Evolutionary conservation across 2,797 vertebrate genomes (phyloP).

Genomic region (Chloroceryle amazona): DNA sequence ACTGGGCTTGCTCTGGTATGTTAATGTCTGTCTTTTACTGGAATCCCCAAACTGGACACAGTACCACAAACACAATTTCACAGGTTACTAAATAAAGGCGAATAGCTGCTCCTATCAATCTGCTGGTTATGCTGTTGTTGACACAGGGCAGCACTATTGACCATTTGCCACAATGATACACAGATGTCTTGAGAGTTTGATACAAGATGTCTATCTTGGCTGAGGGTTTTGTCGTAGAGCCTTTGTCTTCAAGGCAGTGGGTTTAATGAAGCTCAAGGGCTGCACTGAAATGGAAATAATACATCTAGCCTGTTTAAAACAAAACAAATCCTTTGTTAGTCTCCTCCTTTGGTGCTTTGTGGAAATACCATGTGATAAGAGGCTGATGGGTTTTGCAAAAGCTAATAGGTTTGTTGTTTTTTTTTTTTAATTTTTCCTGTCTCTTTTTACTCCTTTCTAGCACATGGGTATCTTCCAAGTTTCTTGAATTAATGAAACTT

Average conservation of each 20-base stretch:
- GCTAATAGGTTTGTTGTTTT: no score
- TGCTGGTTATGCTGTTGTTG: not conserved
- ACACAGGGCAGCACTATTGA: not conserved
- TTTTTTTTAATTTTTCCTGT: not conserved
- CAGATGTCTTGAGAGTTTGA: no score
- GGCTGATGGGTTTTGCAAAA: not conserved
- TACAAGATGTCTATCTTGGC: not conserved
- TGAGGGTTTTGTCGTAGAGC: not conserved
- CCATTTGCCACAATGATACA: not conserved
- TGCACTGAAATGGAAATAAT: not conserved
- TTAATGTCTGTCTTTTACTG: not conserved
- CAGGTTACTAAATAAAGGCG: not conserved
- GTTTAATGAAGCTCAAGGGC: not conserved
- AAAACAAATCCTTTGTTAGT: not conserved
- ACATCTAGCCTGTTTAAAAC: not conserved
- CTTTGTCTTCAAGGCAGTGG: not conserved
- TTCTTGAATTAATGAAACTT: not conserved
- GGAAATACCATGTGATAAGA: not conserved
- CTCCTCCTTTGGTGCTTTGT: not conserved
- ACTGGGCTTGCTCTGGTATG: not conserved
- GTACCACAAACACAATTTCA: not conserved
- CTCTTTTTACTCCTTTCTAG: not conserved
- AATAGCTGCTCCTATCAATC: fast-evolving
- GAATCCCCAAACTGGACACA: not conserved
- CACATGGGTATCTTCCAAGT: not conserved